phyloP scores from a whole-genome alignment of 2,888 invertebrate genomes.

The Saturnia pavonia region DNA sequence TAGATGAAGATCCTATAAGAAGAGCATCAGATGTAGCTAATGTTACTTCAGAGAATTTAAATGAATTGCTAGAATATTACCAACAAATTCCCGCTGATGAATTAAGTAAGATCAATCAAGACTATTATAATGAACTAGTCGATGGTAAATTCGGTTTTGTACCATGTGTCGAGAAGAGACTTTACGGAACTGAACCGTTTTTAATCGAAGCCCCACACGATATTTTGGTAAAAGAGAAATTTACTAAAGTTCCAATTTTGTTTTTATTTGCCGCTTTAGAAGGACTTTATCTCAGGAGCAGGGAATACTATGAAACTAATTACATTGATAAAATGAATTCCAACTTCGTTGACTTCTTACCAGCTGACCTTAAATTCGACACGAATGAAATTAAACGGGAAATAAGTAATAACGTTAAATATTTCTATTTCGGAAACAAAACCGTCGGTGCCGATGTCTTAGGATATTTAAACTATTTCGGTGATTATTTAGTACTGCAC shows the following conservation, averaged over 20 bases:
- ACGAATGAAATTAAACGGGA: conserved; percentile 30
- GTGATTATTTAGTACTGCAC: conserved; percentile 38
- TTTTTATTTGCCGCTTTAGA: conserved; percentile 39
- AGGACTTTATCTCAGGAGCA: conserved; percentile 40
- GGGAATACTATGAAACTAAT: conserved; percentile 36
- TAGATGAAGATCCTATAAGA: conserved; percentile 34
- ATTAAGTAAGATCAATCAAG: conserved; percentile 33
- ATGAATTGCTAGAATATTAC: conserved; percentile 30
- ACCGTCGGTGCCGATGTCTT: conserved; percentile 32
- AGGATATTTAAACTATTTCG: conserved; percentile 42
- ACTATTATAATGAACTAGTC: conserved; percentile 38
- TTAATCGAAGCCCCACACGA: conserved; percentile 33
- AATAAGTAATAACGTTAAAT: conserved; percentile 33
- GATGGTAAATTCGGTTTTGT: conserved; percentile 47
- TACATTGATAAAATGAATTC: conserved; percentile 40
- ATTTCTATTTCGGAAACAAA: conserved; percentile 41
- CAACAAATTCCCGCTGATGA: conserved; percentile 31
- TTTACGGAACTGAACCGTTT: conserved; percentile 30
- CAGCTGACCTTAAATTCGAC: conserved; percentile 42
- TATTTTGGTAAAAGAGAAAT: conserved; percentile 31
- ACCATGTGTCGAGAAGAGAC: conserved; percentile 42
- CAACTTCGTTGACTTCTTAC: conserved; percentile 42
- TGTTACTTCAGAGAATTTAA: conserved; percentile 24
- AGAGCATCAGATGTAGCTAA: conserved; percentile 36
- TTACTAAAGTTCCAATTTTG: conserved; percentile 39